Conservation (phyloP, 2,113 vertebrate genomes). For the Muntiacus reevesi region DNA sequence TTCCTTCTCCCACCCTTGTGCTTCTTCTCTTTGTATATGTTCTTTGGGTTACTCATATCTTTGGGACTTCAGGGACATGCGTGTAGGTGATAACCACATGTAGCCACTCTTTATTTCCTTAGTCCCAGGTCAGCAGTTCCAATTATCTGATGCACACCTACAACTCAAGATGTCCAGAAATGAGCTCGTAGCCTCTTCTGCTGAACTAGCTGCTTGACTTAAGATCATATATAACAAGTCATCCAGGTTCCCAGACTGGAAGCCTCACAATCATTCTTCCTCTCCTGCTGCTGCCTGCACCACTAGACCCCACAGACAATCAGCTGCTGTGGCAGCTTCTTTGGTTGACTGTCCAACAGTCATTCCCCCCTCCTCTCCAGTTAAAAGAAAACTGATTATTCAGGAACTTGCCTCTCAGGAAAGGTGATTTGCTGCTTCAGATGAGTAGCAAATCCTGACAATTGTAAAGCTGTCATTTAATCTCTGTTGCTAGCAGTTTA, state of each 20-base stretch:
- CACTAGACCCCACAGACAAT: neutral
- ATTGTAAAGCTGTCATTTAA: neutral
- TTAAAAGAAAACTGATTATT: neutral
- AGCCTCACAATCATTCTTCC: neutral
- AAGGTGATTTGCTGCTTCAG: neutral
- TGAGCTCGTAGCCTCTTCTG: neutral
- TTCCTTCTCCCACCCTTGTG: neutral
- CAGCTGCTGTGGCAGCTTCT: neutral
- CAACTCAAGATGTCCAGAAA: neutral
- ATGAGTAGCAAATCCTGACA: neutral
- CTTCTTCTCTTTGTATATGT: neutral
- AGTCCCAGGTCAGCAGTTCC: neutral
- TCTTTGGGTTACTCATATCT: neutral
- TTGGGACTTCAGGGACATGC: neutral
- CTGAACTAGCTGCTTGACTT: neutral
- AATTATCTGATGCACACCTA: neutral
- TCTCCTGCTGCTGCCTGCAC: neutral
- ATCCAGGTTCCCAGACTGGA: neutral
- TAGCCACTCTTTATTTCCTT: neutral
- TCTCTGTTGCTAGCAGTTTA: neutral
- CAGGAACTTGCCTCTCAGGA: neutral
- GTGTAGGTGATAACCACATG: neutral
- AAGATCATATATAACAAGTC: neutral
- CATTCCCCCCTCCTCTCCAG: neutral
- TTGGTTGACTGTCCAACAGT: neutral